Evolutionary conservation across 2,797 vertebrate species (phyloP).

Genomic region (Anguilla obscura): DNA sequence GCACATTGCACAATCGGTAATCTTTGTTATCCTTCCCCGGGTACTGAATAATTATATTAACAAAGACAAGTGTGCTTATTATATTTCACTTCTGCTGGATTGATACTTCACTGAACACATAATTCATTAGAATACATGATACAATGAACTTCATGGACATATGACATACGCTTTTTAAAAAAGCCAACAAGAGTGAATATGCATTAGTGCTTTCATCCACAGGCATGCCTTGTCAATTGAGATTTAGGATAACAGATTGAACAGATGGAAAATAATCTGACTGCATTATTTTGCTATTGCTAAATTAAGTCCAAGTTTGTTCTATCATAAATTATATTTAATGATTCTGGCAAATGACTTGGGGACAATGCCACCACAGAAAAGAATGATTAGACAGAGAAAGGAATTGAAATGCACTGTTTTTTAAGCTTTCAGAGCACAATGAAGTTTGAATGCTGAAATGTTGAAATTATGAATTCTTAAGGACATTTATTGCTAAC

Average conservation of each 20-base stretch:
- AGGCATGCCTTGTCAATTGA: neutral
- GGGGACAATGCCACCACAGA: slow-evolving; percentile 21
- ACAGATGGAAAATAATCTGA: neutral
- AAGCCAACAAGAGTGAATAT: neutral
- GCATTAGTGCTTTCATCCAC: neutral
- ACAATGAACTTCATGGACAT: neutral
- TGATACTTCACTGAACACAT: neutral
- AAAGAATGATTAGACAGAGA: slow-evolving; percentile 52
- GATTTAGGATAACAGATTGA: neutral
- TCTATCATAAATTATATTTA: slow-evolving; percentile 11
- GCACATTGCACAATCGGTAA: neutral
- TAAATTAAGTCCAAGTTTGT: slow-evolving; percentile 14
- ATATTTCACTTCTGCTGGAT: neutral
- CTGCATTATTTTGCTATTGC: slow-evolving; percentile 5
- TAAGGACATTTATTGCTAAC: slow-evolving; percentile 42
- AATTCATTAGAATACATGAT: neutral
- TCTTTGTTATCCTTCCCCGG: neutral
- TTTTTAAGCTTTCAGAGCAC: slow-evolving; percentile 30
- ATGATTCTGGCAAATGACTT: slow-evolving; percentile 24
- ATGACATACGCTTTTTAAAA: neutral
- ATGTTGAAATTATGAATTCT: slow-evolving; percentile 44
- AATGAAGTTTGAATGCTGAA: slow-evolving; percentile 40
- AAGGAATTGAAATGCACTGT: slow-evolving; percentile 48
- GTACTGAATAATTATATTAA: slow-evolving; percentile 2
- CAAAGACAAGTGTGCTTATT: neutral